Conservation (phyloP, 2,113 vertebrate species). For the Epinephelus lanceolatus region DNA sequence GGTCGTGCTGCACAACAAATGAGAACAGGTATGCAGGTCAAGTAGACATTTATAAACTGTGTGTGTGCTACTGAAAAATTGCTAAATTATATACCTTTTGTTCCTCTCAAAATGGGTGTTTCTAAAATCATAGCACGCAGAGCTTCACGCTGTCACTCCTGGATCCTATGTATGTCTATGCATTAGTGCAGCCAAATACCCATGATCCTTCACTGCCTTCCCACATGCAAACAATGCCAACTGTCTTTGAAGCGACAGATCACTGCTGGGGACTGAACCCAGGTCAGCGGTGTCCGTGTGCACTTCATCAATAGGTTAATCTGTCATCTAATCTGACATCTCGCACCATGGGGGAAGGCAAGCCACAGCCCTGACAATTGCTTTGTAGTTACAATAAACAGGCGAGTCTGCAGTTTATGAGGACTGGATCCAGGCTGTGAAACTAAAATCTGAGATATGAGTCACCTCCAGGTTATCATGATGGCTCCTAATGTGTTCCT, state of each 20-base stretch:
- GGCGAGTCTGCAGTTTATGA: conserved; percentile 46
- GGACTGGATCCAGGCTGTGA: conserved; percentile 39
- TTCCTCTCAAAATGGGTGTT: not conserved
- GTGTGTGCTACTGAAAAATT: not conserved
- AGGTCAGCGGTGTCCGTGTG: conserved; percentile 13
- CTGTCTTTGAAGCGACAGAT: conserved; percentile 58
- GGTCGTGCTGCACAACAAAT: not conserved
- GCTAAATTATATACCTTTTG: not conserved
- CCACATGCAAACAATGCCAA: conserved; percentile 2
- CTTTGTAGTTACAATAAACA: conserved; percentile 37
- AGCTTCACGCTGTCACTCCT: not conserved
- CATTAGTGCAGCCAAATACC: conserved; percentile 14
- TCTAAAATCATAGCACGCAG: not conserved
- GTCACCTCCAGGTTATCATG: conserved; percentile 34
- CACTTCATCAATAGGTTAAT: conserved; percentile 33
- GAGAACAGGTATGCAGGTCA: not conserved
- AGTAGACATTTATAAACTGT: not conserved
- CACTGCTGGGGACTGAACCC: conserved; percentile 42
- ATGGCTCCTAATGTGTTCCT: conserved; percentile 18
- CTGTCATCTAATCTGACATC: conserved; percentile 52
- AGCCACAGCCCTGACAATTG: conserved; percentile 1
- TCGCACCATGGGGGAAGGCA: not conserved
- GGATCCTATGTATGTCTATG: not conserved
- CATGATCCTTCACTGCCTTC: conserved; percentile 27
- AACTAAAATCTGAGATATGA: conserved; percentile 10